phyloP scores from a whole-genome alignment of 2,888 invertebrate species.

The Epiperipatus broadwayi region DNA sequence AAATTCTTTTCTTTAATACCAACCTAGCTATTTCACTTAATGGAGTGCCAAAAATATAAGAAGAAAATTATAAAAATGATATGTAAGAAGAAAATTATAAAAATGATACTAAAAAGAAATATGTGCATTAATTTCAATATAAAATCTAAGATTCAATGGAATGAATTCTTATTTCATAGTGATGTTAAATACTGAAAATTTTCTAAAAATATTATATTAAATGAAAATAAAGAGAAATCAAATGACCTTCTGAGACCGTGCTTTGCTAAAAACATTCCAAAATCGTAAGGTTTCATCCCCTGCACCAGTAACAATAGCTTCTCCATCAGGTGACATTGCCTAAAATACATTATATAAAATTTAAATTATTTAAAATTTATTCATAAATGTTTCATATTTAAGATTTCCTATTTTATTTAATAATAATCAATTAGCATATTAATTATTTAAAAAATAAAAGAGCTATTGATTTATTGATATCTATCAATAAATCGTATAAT shows the following conservation, averaged over 20 bases:
- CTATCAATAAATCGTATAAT: background rate
- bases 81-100: conserved; percentile 5
- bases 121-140: conserved; percentile 8
- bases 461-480: background rate
- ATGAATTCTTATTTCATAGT: conserved; percentile 5
- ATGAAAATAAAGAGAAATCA: background rate
- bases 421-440: conserved; percentile 8
- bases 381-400: background rate
- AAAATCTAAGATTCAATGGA: background rate
- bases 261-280: conserved; percentile 98
- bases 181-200: too few species aligned
- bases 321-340: conserved; percentile 92
- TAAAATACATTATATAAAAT: conserved; percentile 16
- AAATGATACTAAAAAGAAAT: conserved; percentile 9
- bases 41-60: too few species aligned
- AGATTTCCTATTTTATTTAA: background rate
- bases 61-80: too few species aligned
- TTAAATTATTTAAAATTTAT: background rate
- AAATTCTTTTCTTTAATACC: too few species aligned
- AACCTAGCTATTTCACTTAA: too few species aligned
- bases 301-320: conserved; percentile 95
- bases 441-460: background rate
- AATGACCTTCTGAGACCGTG: conserved; percentile 55
- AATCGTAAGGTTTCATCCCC: conserved; percentile 94
- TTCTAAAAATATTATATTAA: background rate